These are phyloP conservation scores for Euleptes europaea DNA, from an alignment of 2,113 vertebrate species.

Conservation along the genomic window DNA sequence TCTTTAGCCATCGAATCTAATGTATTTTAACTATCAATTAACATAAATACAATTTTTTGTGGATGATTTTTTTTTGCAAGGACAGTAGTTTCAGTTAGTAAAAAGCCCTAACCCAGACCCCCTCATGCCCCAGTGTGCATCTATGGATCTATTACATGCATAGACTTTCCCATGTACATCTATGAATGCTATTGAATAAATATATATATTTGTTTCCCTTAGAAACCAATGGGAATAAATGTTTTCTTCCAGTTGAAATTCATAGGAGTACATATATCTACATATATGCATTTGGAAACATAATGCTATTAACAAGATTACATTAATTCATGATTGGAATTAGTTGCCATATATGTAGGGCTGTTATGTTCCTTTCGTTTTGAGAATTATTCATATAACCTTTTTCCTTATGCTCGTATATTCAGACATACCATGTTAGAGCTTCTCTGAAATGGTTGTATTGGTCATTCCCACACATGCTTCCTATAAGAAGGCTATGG, in stretches of 20 bases:
- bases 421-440: neutral
- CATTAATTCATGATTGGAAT: neutral
- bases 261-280: too few species aligned
- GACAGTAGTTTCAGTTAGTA: neutral
- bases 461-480: neutral
- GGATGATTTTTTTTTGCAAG: neutral
- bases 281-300: too few species aligned
- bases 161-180: neutral
- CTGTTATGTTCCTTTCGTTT: neutral
- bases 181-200: neutral
- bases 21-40: too few species aligned
- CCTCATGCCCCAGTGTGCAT: neutral
- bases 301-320: neutral
- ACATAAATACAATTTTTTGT: neutral
- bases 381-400: neutral
- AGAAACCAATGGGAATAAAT: too few species aligned
- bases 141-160: neutral
- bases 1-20: too few species aligned
- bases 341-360: neutral
- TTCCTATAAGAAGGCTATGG: neutral
- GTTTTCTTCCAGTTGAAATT: too few species aligned
- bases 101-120: neutral
- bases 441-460: neutral
- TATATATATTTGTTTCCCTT: neutral
- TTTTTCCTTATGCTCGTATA: neutral